Base-by-base conservation (phyloP, 2,113 vertebrate genomes). In the Megaceryle torquata region DNA sequence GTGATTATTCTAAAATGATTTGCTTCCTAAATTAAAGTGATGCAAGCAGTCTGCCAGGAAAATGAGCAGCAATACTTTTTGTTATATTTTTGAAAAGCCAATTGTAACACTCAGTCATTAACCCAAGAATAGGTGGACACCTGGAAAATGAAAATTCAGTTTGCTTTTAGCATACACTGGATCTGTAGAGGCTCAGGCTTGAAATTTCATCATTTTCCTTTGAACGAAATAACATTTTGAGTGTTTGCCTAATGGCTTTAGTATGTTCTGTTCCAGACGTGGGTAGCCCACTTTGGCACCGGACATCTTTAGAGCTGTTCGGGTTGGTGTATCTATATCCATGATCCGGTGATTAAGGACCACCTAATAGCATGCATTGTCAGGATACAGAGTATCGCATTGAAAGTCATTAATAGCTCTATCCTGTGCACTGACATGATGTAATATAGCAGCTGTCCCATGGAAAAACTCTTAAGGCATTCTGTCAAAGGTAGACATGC, bases 321-420 rank as follows among this genome's bases (percentile, higher is more conserved):
- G 15, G 17, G 48, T 22, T 57, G 54, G 21, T 74, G 3, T 80
- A 67, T 57, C 81, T 21, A 5, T 87, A 69, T 20, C 85, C 2
- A 0, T 26, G 72, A 89, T 22, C 17, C 6, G 3, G 77, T 83
- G 88, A 70, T 76, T 79, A 82, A 67, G 59, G 51, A 35, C 56
- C 1, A 31, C 29, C 87, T 81, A 18, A 57, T 41, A 63, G 57
- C 43, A 68, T 20, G 31, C 37, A 75, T 77, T 74, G 85, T 64
- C 91, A 89, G 91, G 80, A 79, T 84, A 46, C 0, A 1, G 87
- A 29, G 88, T 68, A 77, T 96, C 25, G 1, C 72, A 48, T 82
- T 86, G 16, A 54, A 79, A 89, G 76, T 53, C 88, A 93, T 92
- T 92, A 93, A 96, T 91, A 88, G 79, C 68, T 93, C 13, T 35